Evolutionary conservation across 2,888 invertebrate species (phyloP).

Genomic region (Tetragnatha montana): DNA sequence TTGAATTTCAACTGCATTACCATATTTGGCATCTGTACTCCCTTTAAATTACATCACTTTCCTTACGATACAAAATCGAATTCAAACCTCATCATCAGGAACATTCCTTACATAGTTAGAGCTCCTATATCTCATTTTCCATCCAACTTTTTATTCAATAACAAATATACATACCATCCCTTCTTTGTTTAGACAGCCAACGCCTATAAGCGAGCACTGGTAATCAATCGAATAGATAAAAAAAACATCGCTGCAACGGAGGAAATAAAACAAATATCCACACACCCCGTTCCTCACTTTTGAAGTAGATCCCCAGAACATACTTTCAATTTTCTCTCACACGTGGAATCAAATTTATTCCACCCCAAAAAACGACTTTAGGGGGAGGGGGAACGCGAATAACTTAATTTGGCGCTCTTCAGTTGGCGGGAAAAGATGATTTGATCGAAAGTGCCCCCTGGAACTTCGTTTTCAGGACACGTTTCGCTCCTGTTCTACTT

Average conservation of each 20-base stretch:
- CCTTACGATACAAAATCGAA: background rate
- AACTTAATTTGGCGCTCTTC: slow-evolving; percentile 33
- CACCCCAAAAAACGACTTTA: background rate
- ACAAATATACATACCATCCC: background rate
- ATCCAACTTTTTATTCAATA: background rate
- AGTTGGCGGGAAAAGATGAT: slow-evolving; percentile 6
- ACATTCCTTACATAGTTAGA: background rate
- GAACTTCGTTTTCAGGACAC: background rate
- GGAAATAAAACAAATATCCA: background rate
- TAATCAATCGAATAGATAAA: background rate
- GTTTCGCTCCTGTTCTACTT: background rate
- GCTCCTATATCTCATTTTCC: background rate
- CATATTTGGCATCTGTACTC: background rate
- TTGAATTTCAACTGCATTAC: background rate
- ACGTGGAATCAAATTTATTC: slow-evolving; percentile 33
- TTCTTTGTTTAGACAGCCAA: background rate
- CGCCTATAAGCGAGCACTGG: background rate
- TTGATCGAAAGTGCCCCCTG: background rate
- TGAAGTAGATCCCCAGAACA: background rate
- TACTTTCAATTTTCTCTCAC: slow-evolving; percentile 8
- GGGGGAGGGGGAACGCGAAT: background rate
- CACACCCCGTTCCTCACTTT: background rate
- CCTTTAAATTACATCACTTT: background rate
- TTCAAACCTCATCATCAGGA: background rate
- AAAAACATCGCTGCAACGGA: background rate